Evolutionary conservation across 2,888 invertebrate species (phyloP).

Genomic region (Philaethria dido): DNA sequence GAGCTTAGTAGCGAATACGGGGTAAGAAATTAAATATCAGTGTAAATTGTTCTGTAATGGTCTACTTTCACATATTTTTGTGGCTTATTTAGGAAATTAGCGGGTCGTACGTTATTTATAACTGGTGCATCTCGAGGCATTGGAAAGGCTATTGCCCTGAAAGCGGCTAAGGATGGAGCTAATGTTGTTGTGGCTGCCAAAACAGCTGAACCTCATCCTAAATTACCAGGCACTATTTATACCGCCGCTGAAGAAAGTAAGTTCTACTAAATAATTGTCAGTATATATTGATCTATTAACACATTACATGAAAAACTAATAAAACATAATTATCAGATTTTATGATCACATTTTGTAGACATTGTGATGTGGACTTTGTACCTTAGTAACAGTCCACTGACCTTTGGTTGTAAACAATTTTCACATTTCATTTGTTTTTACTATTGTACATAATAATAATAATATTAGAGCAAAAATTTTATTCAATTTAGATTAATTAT

Average conservation of each 20-base stretch:
- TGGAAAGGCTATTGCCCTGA: slow-evolving; percentile 96
- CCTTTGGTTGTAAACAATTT: slow-evolving; percentile 35
- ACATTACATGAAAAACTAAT: not conserved
- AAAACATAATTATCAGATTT: not conserved
- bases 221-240: slow-evolving; percentile 96
- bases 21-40: slow-evolving; percentile 57
- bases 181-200: slow-evolving; percentile 96
- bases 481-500: not conserved
- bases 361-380: slow-evolving; percentile 46
- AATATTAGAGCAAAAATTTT: not conserved
- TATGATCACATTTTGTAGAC: not conserved
- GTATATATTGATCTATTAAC: not conserved
- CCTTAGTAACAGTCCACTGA: slow-evolving; percentile 39
- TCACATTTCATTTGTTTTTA: not conserved
- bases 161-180: slow-evolving; percentile 95
- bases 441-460: not conserved
- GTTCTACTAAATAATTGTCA: slow-evolving; percentile 47
- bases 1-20: slow-evolving; percentile 80
- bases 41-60: slow-evolving; percentile 31
- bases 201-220: slow-evolving; percentile 95
- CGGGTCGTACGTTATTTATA: slow-evolving; percentile 96
- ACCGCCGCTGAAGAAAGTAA: slow-evolving; percentile 94
- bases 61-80: slow-evolving; percentile 43
- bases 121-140: slow-evolving; percentile 98
- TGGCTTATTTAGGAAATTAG: slow-evolving; percentile 79